Percentiles rank a stretch among this genome's conserved stretches.
Evolutionary conservation across 2,888 invertebrate species (phyloP).

Genomic region (Dichetophora obliterata): DNA sequence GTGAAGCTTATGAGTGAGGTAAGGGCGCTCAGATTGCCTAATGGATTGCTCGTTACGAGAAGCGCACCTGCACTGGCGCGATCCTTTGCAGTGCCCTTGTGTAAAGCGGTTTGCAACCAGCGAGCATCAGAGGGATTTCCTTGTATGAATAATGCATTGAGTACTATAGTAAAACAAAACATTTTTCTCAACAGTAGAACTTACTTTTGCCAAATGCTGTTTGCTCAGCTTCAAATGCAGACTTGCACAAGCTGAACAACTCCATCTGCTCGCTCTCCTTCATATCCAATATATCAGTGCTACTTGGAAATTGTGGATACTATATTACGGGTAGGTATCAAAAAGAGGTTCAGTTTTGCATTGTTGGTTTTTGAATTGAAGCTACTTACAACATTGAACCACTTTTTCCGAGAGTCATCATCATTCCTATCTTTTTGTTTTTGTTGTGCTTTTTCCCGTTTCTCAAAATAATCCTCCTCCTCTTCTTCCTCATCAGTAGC

Average conservation of each 20-base stretch:
- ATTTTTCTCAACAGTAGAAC: conserved; percentile 20
- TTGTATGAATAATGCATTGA: conserved; percentile 41
- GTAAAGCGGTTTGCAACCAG: conserved; percentile 69
- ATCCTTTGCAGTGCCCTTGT: conserved; percentile 69
- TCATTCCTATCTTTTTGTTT: conserved; percentile 51
- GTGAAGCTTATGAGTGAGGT: conserved; percentile 64
- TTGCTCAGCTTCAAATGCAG: conserved; percentile 62
- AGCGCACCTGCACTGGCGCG: conserved; percentile 69
- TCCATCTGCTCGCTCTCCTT: conserved; percentile 67
- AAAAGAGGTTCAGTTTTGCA: not conserved
- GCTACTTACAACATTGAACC: conserved; percentile 65
- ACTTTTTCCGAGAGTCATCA: conserved; percentile 61
- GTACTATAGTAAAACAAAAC: not conserved
- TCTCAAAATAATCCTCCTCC: conserved; percentile 54
- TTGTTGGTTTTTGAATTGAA: not conserved
- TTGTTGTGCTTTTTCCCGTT: conserved; percentile 49
- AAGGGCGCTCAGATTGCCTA: conserved; percentile 65
- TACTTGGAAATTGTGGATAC: conserved; percentile 61
- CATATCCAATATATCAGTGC: conserved; percentile 63
- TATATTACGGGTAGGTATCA: conserved; percentile 38
- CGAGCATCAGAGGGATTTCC: conserved; percentile 67
- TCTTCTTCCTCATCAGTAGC: conserved; percentile 39
- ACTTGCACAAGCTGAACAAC: conserved; percentile 63
- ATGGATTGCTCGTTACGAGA: conserved; percentile 68
- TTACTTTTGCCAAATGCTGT: conserved; percentile 61